Evolutionary conservation across 37 sponge, comb jelly and placozoan genomes (phyloP), one percentile per base, ranked within the genome.

Genomic region (Amphimedon queenslandica): DNA sequence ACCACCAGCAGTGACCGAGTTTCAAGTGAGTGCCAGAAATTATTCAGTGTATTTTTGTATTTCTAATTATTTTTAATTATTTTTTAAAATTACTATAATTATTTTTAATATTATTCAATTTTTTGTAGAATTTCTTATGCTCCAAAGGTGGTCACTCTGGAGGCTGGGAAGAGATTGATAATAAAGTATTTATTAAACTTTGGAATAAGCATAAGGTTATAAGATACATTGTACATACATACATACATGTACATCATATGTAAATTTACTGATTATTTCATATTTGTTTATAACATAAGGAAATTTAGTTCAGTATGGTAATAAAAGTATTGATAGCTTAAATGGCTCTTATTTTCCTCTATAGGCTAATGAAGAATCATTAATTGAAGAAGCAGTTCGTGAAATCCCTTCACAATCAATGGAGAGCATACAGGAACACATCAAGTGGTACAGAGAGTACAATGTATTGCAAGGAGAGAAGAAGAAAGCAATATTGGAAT

Each of bases 121-220:
- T n/a, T n/a, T n/a, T n/a, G n/a, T 36, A 92, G 92, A 67, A 69
- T n/a, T 95, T 88, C 42, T 80, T 95, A 41, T 65, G 72, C 51
- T 84, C 79, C 51, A 86, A 74, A 29, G 88, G 94, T 18, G 97
- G 94, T 23, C 77, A 82, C 41, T 42, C 71, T 21, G 94, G 91
- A 24, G 97, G 94, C 3, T 96, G 97, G 97, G 94, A 96, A 60
- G 88, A 93, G 20, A 80, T 77, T 37, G 97, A 96, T 64, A 94
- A 96, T 63, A 69, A 87, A 5, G 72, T 79, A 1, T 96, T 92
- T 58, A 37, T 92, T 4, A 87, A 66, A 58, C 36, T 73, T 29
- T 65, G 75, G 27, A 60, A 6, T 56, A 84, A 40, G 21, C 35
- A 69, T 38, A 29, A 78, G 53, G 80, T 83, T n/a, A 43, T 32